Base-by-base conservation (phyloP, 92 coral and sea anemone species). In the Bergia puertoricense region DNA sequence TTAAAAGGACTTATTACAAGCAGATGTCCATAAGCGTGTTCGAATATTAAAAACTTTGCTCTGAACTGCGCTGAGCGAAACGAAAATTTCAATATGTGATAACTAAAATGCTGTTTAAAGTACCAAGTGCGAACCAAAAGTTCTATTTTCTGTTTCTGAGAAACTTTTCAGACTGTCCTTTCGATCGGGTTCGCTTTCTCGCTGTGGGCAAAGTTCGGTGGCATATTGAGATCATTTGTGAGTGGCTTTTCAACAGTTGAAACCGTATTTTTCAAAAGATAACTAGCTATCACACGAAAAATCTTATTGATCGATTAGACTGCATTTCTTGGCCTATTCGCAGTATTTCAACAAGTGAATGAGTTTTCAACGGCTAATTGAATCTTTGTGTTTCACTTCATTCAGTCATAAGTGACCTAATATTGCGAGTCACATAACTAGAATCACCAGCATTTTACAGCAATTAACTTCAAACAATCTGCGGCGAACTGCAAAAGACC, bases 401-500 rank as follows among this genome's bases (percentile, higher is more conserved):
- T 84, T 84, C 87, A 71, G 48, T 68, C 13, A 18, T 44, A 48
- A 45, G 44, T 84, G 77, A 45, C 79, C 87, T 46, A 16, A 37
- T 45, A 44, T 84, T 20, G 73, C 50, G 72, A 80, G 13, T 13
- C 30, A 44, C 78, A 71, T 50, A 6, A 2, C 75, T 48, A 67
- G 62, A 82, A 82, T 82, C 77, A 20, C 74, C 56, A 45, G 66
- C 86, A 83, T 83, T 83, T 83, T 83, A 71, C 69, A 72, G 87
- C 87, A 84, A 84, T 84, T 84, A 84, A 48, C 77, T 69, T 71
- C 14, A 23, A 84, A 84, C 87, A 69, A 84, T 84, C 87, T 84
- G 87, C 79, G 87, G 67, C 87, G 68, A 84, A 84, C 62, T 84
- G 87, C 43, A 72, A 46, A 84, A 84, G 87, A 84, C 79, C 66